Percentiles rank a stretch among this genome's conserved stretches.
These are phyloP conservation scores for Gallinago solitaria DNA, from an alignment of 2,797 vertebrate species.

Conservation along the genomic window DNA sequence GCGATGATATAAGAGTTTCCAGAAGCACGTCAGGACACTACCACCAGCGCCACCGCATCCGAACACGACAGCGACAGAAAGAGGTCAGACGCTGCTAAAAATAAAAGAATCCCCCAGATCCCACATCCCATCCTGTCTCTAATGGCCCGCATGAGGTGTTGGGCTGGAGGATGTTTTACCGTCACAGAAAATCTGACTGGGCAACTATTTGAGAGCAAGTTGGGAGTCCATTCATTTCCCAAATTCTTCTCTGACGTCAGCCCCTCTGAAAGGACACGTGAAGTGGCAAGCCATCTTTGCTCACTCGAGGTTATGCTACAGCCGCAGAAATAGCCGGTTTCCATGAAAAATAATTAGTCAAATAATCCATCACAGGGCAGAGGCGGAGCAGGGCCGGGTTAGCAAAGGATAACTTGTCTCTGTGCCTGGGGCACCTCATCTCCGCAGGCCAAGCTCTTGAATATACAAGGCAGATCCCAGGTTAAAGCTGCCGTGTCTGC, in stretches of 20 bases:
- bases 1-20: background rate
- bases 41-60: background rate
- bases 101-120: background rate
- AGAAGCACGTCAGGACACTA: background rate
- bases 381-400: background rate
- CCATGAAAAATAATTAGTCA: constrained; percentile 44
- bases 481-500: background rate
- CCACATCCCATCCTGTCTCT: background rate
- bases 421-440: background rate
- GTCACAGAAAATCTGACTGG: background rate
- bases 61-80: background rate
- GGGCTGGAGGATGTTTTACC: background rate
- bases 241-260: constrained; percentile 39
- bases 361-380: background rate
- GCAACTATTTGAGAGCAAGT: background rate
- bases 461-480: background rate
- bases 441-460: background rate
- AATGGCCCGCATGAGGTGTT: background rate
- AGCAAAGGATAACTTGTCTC: background rate
- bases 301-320: background rate
- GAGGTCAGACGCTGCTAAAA: background rate
- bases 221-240: background rate
- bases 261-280: background rate
- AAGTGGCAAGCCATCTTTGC: background rate
- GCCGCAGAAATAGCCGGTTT: background rate